phyloP scores from a whole-genome alignment of 2,797 vertebrate genomes.

The Darevskia mixta region DNA sequence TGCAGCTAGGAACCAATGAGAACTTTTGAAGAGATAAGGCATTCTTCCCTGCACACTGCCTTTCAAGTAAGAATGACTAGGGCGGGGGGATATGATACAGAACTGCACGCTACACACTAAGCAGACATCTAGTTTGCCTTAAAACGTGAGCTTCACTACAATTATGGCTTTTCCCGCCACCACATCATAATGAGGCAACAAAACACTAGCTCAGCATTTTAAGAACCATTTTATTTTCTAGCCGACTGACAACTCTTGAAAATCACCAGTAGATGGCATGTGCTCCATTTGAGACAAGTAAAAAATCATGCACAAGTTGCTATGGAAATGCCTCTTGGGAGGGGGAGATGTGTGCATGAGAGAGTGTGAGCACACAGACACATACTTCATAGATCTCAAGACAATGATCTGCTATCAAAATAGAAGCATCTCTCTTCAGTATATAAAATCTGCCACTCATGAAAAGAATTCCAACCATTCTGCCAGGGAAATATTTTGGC shows the following conservation, averaged over 20 bases:
- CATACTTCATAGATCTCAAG: background rate
- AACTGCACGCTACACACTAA: no score
- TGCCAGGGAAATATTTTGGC: constrained; percentile 19
- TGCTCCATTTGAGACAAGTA: constrained; percentile 46
- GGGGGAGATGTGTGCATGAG: background rate
- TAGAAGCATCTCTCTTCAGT: constrained; percentile 6
- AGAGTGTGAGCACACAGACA: background rate
- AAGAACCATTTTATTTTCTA: background rate
- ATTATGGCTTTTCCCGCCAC: background rate
- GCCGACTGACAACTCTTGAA: constrained; percentile 40
- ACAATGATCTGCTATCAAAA: background rate
- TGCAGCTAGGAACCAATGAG: no score
- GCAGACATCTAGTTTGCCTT: background rate
- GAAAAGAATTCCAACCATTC: background rate
- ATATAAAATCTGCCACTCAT: constrained; percentile 15
- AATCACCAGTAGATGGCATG: constrained; percentile 73
- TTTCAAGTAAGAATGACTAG: no score
- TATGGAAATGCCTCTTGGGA: background rate
- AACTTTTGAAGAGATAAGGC: no score
- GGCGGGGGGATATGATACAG: no score
- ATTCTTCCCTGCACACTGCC: no score
- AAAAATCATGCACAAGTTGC: background rate
- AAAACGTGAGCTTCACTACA: accelerated
- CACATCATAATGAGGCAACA: accelerated
- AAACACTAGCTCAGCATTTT: background rate